Evolutionary conservation across 2,797 vertebrate genomes (phyloP).

Genomic region (Sebastolobus altivelis): DNA sequence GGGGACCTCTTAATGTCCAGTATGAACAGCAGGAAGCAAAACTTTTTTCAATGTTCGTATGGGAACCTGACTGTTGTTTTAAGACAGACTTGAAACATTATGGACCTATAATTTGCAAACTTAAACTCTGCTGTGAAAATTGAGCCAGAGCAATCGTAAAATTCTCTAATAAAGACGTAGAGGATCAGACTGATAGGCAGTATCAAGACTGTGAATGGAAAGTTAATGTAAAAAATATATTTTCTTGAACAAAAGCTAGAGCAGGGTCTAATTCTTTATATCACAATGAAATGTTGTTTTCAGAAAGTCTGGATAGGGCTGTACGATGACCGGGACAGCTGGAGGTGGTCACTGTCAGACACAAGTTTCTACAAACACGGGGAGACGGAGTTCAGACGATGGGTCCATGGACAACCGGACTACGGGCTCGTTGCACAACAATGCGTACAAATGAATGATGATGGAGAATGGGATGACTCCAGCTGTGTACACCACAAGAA

Average conservation of each 20-base stretch:
- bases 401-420: accelerated
- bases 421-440: accelerated
- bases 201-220: background rate
- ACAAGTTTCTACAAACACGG: slow-evolving; percentile 1
- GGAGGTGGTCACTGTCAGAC: slow-evolving; percentile 60
- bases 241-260: background rate
- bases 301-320: slow-evolving; percentile 61
- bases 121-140: too few relatives aligned
- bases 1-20: too few relatives aligned
- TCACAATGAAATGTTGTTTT: background rate
- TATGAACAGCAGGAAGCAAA: too few relatives aligned
- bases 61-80: too few relatives aligned
- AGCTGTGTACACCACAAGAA: accelerated
- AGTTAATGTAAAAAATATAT: background rate
- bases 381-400: background rate
- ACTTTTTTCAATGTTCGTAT: too few relatives aligned
- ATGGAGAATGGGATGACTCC: background rate
- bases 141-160: too few relatives aligned
- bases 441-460: accelerated
- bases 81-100: too few relatives aligned
- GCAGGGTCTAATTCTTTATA: background rate
- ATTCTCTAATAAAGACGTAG: background rate
- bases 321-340: slow-evolving; percentile 39
- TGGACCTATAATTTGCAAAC: too few relatives aligned
- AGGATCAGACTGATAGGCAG: background rate